phyloP scores from a whole-genome alignment of 2,797 vertebrate genomes.

The Protonibea diacanthus region DNA sequence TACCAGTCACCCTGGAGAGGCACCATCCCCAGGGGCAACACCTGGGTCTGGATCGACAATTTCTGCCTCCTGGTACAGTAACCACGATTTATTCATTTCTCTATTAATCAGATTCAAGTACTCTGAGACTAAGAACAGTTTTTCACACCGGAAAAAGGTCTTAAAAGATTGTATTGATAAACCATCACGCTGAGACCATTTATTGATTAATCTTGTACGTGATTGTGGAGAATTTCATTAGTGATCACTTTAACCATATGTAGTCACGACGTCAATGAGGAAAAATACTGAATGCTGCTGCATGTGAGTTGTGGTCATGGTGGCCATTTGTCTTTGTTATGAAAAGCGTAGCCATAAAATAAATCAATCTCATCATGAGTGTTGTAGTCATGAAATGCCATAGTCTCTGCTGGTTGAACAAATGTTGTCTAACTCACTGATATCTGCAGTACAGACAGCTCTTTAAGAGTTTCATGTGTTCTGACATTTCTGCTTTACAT shows the following conservation, averaged over 20 bases:
- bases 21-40: conserved; percentile 83
- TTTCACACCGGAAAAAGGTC: background rate
- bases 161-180: background rate
- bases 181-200: background rate
- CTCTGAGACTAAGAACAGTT: background rate
- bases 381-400: conserved; percentile 3
- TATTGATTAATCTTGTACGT: background rate
- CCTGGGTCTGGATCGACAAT: conserved; percentile 95
- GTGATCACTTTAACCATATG: background rate
- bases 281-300: background rate
- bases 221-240: background rate
- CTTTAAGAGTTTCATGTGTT: background rate
- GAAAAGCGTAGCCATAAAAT: background rate
- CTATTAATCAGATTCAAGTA: background rate
- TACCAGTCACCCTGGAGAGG: conserved; percentile 95
- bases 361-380: background rate
- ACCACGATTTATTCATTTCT: background rate
- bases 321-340: background rate
- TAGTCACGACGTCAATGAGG: background rate
- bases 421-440: background rate
- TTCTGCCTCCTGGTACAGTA: conserved; percentile 92
- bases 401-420: too few relatives aligned
- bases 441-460: background rate
- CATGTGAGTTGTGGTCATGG: background rate
- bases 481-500: background rate